A percentile compares a stretch with the other conserved stretches of the same genome.
Conservation (phyloP, 2,888 invertebrate genomes). For the Encarsia formosa region DNA sequence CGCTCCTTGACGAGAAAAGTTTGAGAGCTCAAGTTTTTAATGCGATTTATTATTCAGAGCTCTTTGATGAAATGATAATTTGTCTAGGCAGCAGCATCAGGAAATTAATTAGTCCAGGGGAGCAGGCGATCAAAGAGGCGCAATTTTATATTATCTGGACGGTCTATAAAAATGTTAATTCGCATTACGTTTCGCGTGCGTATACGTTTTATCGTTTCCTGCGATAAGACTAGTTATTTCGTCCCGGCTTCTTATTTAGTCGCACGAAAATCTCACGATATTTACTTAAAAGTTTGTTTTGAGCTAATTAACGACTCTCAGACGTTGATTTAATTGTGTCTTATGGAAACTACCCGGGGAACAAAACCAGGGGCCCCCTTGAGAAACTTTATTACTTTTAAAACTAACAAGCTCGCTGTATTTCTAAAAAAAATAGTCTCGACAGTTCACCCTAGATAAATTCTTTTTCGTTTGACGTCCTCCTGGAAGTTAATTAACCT, state of each 20-base stretch:
- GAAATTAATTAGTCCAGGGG: conserved; percentile 21
- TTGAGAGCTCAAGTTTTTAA: conserved; percentile 13
- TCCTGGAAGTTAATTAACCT: no score
- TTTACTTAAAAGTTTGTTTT: conserved; percentile 7
- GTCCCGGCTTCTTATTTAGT: conserved; percentile 9
- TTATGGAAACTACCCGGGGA: no score
- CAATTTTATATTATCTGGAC: conserved; percentile 8
- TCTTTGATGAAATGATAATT: conserved; percentile 19
- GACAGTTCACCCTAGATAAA: no score
- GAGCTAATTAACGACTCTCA: no score
- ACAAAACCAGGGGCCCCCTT: no score
- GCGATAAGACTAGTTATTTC: conserved; percentile 17
- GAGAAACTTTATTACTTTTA: no score
- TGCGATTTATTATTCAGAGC: conserved; percentile 17
- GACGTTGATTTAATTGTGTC: no score
- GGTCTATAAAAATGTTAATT: conserved; percentile 25
- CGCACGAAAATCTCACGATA: conserved; percentile 16
- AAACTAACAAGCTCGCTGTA: no score
- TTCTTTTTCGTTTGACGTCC: no score
- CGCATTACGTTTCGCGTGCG: not conserved
- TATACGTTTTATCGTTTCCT: conserved; percentile 10
- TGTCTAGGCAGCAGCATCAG: not conserved
- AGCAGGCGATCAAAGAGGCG: conserved; percentile 12
- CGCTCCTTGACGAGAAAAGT: no score
- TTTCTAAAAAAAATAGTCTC: no score